These are phyloP conservation scores for Camelus bactrianus DNA, from an alignment of 2,113 vertebrate genomes.

Conservation along the genomic window DNA sequence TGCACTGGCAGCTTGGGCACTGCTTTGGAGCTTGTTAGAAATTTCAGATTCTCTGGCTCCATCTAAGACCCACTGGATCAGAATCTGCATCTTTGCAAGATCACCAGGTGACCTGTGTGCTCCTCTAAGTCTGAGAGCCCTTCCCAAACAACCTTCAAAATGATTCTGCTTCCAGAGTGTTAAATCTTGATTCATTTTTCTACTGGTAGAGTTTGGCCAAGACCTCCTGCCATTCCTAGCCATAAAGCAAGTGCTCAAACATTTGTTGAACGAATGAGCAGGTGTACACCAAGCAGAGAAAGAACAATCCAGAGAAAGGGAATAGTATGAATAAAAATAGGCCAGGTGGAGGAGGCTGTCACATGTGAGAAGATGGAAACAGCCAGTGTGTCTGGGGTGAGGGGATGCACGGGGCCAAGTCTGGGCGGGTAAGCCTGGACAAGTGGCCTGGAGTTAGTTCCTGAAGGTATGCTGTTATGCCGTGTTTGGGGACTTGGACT, in stretches of 20 bases:
- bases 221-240: not conserved
- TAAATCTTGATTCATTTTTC: not conserved
- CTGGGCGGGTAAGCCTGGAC: not conserved
- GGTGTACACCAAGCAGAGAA: not conserved
- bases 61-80: not conserved
- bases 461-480: not conserved
- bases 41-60: not conserved
- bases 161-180: not conserved
- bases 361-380: not conserved
- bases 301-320: not conserved
- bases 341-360: not conserved
- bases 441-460: not conserved
- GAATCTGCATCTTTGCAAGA: not conserved
- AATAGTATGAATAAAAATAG: not conserved
- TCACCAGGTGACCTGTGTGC: not conserved
- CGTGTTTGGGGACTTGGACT: not conserved
- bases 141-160: not conserved
- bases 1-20: not conserved
- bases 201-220: not conserved
- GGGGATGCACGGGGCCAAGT: fast-evolving
- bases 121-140: not conserved
- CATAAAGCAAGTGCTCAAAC: not conserved
- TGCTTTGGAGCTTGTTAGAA: not conserved
- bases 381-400: not conserved
- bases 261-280: conserved; percentile 26